These are phyloP conservation scores for Stichopus horrens DNA, from an alignment of 53 echinoderm and acorn worm genomes.

Conservation along the genomic window DNA sequence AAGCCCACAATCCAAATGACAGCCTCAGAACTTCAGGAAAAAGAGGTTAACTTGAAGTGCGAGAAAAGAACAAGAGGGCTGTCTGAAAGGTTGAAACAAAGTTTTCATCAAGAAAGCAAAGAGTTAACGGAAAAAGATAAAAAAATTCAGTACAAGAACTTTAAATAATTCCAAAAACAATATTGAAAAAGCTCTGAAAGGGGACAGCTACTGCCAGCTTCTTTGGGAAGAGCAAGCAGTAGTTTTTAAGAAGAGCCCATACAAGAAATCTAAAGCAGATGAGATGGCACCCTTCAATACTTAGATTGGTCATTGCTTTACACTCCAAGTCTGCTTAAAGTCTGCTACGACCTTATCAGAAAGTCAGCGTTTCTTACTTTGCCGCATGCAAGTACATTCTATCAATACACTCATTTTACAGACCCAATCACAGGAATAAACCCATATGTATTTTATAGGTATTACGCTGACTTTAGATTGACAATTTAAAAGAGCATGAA, in stretches of 20 bases:
- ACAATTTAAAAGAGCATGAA: not conserved
- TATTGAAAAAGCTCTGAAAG: not conserved
- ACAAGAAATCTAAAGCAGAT: too few relatives aligned
- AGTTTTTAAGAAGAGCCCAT: too few relatives aligned
- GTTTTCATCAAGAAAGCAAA: too few relatives aligned
- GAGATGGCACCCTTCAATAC: not conserved
- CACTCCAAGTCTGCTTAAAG: not conserved
- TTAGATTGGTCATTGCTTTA: not conserved
- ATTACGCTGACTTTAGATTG: not conserved
- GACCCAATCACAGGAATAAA: too few relatives aligned
- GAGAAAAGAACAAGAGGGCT: too few relatives aligned
- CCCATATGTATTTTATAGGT: too few relatives aligned
- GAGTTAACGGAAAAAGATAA: not conserved
- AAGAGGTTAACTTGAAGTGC: too few relatives aligned
- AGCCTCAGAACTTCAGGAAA: not conserved
- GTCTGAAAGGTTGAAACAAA: too few relatives aligned
- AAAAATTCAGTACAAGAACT: not conserved
- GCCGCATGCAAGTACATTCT: not conserved
- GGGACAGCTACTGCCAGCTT: not conserved
- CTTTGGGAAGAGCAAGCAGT: not conserved
- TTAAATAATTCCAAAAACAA: not conserved
- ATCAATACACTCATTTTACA: too few relatives aligned
- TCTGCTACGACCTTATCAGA: not conserved
- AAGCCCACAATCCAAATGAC: not conserved
- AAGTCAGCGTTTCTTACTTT: not conserved